Percentiles rank a stretch among this genome's conserved stretches.
Conservation (phyloP, 1,140 invertebrate species). For the Halotydeus destructor region DNA sequence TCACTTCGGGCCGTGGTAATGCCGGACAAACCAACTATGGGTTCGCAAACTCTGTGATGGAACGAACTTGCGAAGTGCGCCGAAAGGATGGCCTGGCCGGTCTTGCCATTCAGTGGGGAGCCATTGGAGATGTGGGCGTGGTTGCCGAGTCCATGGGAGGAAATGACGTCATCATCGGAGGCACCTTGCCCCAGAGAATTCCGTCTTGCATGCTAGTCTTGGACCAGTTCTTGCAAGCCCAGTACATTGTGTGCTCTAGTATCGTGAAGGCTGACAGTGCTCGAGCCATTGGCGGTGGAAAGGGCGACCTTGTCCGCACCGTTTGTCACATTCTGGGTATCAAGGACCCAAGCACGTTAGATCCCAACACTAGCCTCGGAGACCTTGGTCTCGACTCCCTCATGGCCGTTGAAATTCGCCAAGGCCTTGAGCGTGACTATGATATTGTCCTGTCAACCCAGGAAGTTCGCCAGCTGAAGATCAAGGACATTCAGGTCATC, state of each 20-base stretch:
- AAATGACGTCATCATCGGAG: slow-evolving; percentile 75
- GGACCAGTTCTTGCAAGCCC: slow-evolving; percentile 54
- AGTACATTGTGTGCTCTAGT: slow-evolving; percentile 8
- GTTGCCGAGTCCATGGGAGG: slow-evolving; percentile 64
- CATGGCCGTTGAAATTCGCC: slow-evolving; percentile 88
- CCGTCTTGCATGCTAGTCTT: slow-evolving; percentile 60
- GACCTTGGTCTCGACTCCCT: slow-evolving; percentile 90
- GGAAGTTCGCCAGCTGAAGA: slow-evolving; percentile 13
- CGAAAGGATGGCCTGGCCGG: slow-evolving; percentile 42
- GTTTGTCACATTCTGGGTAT: slow-evolving; percentile 28
- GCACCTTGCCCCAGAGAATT: slow-evolving; percentile 79
- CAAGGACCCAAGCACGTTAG: slow-evolving; percentile 60
- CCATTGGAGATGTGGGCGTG: slow-evolving; percentile 86
- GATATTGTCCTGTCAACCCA: slow-evolving; percentile 11
- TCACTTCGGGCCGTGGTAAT: slow-evolving; percentile 80
- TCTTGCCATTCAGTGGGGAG: slow-evolving; percentile 89
- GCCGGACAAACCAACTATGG: slow-evolving; percentile 85
- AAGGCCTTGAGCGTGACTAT: slow-evolving; percentile 14
- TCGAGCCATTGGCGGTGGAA: slow-evolving; percentile 16
- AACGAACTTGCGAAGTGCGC: slow-evolving; percentile 68
- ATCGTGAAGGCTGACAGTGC: slow-evolving; percentile 36
- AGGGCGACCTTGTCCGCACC: slow-evolving; percentile 20
- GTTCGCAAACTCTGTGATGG: slow-evolving; percentile 85
- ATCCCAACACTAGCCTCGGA: slow-evolving; percentile 46
- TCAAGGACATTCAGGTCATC: slow-evolving; percentile 11